phyloP scores from a whole-genome alignment of 2,113 vertebrate species.

The Aphelocoma coerulescens region DNA sequence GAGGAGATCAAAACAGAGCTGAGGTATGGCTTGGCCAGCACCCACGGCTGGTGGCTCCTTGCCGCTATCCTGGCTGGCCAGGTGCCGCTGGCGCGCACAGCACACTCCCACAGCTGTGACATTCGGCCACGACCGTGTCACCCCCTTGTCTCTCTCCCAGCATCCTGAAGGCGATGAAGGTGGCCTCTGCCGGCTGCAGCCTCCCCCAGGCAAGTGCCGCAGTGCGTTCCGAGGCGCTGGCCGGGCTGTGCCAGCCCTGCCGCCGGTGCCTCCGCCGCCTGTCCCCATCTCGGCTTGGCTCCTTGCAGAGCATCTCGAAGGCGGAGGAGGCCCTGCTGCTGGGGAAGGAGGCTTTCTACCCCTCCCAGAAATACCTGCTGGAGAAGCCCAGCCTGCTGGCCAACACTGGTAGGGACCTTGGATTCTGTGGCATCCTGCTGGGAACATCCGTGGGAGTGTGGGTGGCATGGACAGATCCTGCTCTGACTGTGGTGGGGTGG shows the following conservation, averaged over 20 bases:
- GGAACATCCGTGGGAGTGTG: not conserved
- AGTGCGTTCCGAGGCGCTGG: not conserved
- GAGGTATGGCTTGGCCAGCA: conserved; percentile 70
- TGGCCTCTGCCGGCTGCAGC: conserved; percentile 84
- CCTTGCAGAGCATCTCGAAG: conserved; percentile 80
- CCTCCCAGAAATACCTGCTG: conserved; percentile 85
- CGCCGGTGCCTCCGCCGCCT: not conserved
- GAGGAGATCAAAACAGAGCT: conserved; percentile 98
- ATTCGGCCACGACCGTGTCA: fast-evolving
- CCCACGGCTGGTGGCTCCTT: not conserved
- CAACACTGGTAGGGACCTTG: conserved; percentile 76
- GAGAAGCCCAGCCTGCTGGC: conserved; percentile 81
- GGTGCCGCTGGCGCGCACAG: fast-evolving
- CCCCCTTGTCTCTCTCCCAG: conserved; percentile 63
- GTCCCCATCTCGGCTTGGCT: conserved; percentile 19
- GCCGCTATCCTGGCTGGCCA: fast-evolving
- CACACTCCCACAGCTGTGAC: fast-evolving
- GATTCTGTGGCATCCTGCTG: not conserved
- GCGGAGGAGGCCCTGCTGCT: conserved; percentile 81
- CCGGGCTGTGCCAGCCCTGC: not conserved
- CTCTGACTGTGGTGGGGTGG: fast-evolving
- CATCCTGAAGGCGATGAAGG: conserved; percentile 94
- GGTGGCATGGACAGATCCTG: not conserved
- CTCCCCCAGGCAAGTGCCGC: conserved; percentile 83
- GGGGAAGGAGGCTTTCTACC: conserved; percentile 88